These are phyloP conservation scores for Pterocles burchelli DNA, from an alignment of 2,113 vertebrate species.

Conservation along the genomic window DNA sequence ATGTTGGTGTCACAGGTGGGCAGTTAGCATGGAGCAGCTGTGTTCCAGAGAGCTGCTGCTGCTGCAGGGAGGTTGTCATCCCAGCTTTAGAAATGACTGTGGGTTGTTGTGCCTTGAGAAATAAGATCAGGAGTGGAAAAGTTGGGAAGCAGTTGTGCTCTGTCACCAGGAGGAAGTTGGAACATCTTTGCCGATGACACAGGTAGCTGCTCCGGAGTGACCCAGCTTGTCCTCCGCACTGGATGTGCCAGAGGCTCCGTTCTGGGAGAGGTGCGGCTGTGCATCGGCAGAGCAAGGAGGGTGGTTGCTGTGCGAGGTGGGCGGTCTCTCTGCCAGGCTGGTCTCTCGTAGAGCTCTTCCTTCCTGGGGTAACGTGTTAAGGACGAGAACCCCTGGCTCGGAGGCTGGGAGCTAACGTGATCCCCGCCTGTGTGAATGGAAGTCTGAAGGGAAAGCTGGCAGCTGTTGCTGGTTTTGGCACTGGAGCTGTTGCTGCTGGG, in stretches of 20 bases:
- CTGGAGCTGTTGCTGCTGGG: neutral
- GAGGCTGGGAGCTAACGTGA: too few species aligned
- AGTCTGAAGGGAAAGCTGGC: neutral
- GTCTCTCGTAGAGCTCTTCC: neutral
- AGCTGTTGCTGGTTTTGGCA: neutral
- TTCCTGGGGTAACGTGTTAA: neutral
- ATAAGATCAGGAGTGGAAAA: neutral
- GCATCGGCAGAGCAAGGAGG: neutral
- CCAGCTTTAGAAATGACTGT: neutral
- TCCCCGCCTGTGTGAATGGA: neutral
- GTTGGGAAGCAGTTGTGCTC: neutral
- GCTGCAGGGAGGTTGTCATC: neutral
- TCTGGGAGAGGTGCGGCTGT: neutral
- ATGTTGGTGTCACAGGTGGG: too few species aligned
- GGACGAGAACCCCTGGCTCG: neutral
- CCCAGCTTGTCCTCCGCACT: neutral
- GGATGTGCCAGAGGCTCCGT: neutral
- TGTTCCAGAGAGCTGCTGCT: neutral
- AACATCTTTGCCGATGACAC: neutral
- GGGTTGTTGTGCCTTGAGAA: neutral
- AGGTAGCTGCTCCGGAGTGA: neutral
- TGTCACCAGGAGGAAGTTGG: accelerated
- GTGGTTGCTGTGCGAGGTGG: accelerated
- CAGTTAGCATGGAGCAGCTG: neutral
- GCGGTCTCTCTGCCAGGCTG: neutral